phyloP scores from a whole-genome alignment of 2,113 vertebrate species.

The Smithornis capensis region DNA sequence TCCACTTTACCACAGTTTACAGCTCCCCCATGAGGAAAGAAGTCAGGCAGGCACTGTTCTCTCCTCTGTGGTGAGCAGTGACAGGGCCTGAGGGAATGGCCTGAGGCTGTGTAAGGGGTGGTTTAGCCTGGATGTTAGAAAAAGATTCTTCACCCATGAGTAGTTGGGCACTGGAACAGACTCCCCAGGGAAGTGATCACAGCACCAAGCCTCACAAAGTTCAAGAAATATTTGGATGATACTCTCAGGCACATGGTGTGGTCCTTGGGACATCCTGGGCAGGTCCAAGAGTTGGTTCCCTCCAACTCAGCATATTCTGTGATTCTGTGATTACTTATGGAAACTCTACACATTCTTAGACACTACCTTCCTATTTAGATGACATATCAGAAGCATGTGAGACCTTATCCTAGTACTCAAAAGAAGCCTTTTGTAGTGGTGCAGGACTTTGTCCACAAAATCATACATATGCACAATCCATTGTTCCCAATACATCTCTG shows the following conservation, averaged over 20 bases:
- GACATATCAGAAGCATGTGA: neutral
- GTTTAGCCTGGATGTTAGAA: neutral
- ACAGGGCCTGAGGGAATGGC: neutral
- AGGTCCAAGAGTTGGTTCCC: neutral
- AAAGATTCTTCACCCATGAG: neutral
- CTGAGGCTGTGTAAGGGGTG: too few relatives aligned
- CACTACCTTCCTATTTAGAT: neutral
- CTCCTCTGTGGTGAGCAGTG: neutral
- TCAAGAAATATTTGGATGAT: neutral
- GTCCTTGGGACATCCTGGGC: too few relatives aligned
- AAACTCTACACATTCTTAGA: neutral
- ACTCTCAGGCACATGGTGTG: too few relatives aligned
- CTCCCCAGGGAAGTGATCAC: neutral
- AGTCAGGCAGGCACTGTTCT: neutral
- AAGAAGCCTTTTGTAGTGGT: neutral
- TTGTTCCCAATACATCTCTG: neutral
- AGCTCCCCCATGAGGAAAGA: neutral
- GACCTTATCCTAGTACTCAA: neutral
- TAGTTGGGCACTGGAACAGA: neutral
- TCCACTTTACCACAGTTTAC: neutral
- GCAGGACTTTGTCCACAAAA: neutral
- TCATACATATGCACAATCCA: neutral
- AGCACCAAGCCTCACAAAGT: neutral
- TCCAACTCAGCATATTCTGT: too few relatives aligned
- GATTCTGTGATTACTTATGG: neutral